A percentile compares a stretch with the other conserved stretches of the same genome.
Evolutionary conservation across 2,797 vertebrate species (phyloP).

Genomic region (Valencia hispanica): DNA sequence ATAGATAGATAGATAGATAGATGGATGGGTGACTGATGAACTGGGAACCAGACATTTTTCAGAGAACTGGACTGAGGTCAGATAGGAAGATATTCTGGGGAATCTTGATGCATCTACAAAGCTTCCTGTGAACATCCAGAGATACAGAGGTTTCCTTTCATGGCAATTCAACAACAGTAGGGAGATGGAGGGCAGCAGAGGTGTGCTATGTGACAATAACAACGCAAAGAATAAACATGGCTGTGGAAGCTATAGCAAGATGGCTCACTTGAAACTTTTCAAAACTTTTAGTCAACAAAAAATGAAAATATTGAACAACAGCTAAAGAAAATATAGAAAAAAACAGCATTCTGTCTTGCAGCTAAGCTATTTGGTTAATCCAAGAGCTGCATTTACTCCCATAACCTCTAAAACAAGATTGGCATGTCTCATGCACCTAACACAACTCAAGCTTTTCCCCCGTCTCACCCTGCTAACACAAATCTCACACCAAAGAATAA

Average conservation of each 20-base stretch:
- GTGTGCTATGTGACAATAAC: slow-evolving; percentile 19
- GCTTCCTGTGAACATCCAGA: slow-evolving; percentile 34
- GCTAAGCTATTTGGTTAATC: too few relatives aligned
- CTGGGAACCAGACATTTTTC: slow-evolving; percentile 88
- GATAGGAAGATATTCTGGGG: slow-evolving; percentile 52
- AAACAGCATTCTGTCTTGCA: too few relatives aligned
- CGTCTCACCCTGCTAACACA: too few relatives aligned
- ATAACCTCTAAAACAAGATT: too few relatives aligned
- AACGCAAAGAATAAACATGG: slow-evolving; percentile 1
- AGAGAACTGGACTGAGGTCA: slow-evolving; percentile 69
- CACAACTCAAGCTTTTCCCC: too few relatives aligned
- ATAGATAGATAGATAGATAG: slow-evolving; percentile 12
- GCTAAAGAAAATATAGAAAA: too few relatives aligned
- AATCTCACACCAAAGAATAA: too few relatives aligned
- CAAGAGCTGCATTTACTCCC: too few relatives aligned
- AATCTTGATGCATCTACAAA: slow-evolving; percentile 32
- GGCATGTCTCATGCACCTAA: too few relatives aligned
- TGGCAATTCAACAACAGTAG: slow-evolving; percentile 9
- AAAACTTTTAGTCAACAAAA: too few relatives aligned
- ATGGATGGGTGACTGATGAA: slow-evolving; percentile 76
- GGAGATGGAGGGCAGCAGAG: neutral
- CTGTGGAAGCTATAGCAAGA: neutral
- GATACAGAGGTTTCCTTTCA: slow-evolving; percentile 44
- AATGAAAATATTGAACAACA: too few relatives aligned
- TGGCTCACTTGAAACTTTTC: neutral